A percentile compares a stretch with the other conserved stretches of the same genome.
Evolutionary conservation across 2,113 vertebrate genomes (phyloP).

Genomic region (Nycticorax nycticorax): DNA sequence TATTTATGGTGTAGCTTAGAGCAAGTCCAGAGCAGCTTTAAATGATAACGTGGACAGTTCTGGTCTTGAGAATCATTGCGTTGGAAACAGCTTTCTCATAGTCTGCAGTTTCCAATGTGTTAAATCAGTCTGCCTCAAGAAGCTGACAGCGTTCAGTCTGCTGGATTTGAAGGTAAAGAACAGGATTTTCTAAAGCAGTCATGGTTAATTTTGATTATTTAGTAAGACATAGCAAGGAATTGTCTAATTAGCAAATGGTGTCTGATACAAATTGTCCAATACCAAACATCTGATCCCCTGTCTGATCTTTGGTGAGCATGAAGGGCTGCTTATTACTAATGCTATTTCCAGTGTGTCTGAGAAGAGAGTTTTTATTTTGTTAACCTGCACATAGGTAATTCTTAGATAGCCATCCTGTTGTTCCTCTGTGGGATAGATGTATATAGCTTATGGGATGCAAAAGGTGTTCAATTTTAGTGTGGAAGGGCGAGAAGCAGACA

Average conservation of each 20-base stretch:
- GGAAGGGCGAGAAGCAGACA: background rate
- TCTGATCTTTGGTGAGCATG: background rate
- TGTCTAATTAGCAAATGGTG: background rate
- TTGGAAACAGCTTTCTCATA: background rate
- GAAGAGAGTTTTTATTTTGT: background rate
- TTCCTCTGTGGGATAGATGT: background rate
- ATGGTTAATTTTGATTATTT: background rate
- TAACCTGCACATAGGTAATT: background rate
- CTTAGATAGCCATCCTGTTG: background rate
- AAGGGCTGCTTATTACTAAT: background rate
- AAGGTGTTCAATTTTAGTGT: background rate
- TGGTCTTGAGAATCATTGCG: fast-evolving
- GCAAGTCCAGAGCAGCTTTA: background rate
- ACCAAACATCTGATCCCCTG: background rate
- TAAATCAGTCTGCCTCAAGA: background rate
- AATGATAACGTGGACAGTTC: background rate
- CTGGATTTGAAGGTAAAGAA: background rate
- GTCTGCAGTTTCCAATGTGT: background rate
- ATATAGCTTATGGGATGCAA: background rate
- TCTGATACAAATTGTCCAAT: background rate
- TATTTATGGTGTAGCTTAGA: background rate
- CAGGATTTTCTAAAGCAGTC: background rate
- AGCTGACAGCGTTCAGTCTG: background rate
- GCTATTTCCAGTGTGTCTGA: background rate
- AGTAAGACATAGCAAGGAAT: background rate